Evolutionary conservation across 2,797 vertebrate genomes (phyloP).

Genomic region (Atherinosoma microstoma): DNA sequence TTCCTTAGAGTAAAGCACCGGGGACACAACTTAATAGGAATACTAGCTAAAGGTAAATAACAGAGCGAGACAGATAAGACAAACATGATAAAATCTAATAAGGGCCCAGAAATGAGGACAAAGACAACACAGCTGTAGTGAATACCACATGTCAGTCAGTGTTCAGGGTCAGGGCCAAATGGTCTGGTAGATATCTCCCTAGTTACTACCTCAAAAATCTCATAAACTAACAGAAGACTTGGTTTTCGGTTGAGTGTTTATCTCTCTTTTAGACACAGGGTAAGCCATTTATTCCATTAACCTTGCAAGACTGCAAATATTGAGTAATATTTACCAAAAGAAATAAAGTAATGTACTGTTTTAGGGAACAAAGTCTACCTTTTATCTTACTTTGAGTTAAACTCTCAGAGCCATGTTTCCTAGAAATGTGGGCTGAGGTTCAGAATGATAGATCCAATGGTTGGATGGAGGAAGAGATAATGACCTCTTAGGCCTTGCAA

Average conservation of each 20-base stretch:
- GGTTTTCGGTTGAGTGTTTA: conserved; percentile 50
- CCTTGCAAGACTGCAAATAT: conserved; percentile 30
- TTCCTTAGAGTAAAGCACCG: conserved; percentile 56
- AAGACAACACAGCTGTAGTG: conserved; percentile 81
- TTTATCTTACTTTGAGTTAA: conserved; percentile 48
- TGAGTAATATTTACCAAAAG: conserved; percentile 33
- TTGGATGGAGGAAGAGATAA: conserved; percentile 77
- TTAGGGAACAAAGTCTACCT: conserved; percentile 30
- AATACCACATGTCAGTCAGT: conserved; percentile 80
- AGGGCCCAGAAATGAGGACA: conserved; percentile 68
- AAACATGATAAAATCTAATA: conserved; percentile 83
- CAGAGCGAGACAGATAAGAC: conserved; percentile 73
- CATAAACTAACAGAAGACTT: conserved; percentile 42
- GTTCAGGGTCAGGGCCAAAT: conserved; percentile 61
- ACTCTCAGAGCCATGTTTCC: conserved; percentile 41
- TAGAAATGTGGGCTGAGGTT: conserved; percentile 43
- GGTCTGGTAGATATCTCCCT: conserved; percentile 54
- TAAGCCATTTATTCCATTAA: conserved; percentile 39
- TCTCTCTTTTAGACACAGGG: conserved; percentile 53
- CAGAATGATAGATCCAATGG: conserved; percentile 61
- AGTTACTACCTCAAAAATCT: conserved; percentile 46
- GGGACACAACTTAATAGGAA: conserved; percentile 72
- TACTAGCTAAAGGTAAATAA: conserved; percentile 79
- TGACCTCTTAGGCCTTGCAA: conserved; percentile 71
- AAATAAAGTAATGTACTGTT: conserved; percentile 25